These are phyloP conservation scores for Balaeniceps rex DNA, from an alignment of 2,113 vertebrate genomes.

Conservation along the genomic window DNA sequence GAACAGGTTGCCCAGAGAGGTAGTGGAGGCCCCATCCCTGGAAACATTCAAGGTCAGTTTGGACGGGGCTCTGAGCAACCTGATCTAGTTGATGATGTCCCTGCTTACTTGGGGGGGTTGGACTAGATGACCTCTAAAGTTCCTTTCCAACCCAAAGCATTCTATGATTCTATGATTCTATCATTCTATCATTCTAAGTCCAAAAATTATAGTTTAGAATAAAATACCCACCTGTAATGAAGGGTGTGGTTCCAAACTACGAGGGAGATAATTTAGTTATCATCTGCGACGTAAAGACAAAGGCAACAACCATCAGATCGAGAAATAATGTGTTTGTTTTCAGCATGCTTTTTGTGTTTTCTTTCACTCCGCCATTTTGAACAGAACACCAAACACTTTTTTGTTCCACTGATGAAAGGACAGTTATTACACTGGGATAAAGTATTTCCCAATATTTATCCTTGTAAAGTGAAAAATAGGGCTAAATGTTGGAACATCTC, in stretches of 20 bases:
- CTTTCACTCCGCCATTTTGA: background rate
- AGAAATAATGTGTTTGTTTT: background rate
- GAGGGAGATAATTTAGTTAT: background rate
- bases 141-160: too few relatives aligned
- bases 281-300: background rate
- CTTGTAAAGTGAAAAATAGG: slow-evolving; percentile 9
- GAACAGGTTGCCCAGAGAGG: too few relatives aligned
- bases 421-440: background rate
- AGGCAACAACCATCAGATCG: background rate
- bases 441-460: slow-evolving; percentile 12
- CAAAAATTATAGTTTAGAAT: background rate
- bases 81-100: too few relatives aligned
- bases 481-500: background rate
- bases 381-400: background rate
- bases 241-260: background rate
- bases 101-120: too few relatives aligned
- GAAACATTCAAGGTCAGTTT: too few relatives aligned
- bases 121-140: too few relatives aligned
- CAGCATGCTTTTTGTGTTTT: background rate
- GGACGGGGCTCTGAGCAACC: too few relatives aligned
- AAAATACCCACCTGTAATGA: background rate
- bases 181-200: too few relatives aligned
- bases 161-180: too few relatives aligned
- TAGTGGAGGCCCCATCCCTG: too few relatives aligned
- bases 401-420: background rate